A percentile compares a stretch with the other conserved stretches of the same genome.
phyloP scores from a whole-genome alignment of 2,797 vertebrate genomes.

The Acipenser transmontanus region DNA sequence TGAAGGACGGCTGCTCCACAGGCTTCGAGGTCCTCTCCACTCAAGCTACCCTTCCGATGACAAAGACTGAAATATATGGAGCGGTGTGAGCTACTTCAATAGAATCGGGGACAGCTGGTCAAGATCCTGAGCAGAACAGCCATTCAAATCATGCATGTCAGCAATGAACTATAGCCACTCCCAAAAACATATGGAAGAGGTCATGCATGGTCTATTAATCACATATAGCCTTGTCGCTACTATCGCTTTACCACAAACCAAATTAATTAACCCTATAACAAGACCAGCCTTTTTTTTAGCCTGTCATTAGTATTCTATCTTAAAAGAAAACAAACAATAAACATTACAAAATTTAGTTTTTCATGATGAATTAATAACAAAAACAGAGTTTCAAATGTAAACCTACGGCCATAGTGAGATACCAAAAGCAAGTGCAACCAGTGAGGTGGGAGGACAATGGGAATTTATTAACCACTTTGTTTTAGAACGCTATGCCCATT shows the following conservation, averaged over 20 bases:
- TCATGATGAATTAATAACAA: no score
- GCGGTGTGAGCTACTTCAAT: conserved; percentile 42
- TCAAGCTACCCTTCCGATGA: conserved; percentile 50
- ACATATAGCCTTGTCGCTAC: conserved; percentile 4
- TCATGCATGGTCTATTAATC: conserved; percentile 29
- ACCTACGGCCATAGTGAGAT: no score
- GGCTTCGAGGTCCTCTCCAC: conserved; percentile 62
- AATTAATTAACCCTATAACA: no score
- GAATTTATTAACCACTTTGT: no score
- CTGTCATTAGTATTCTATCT: no score
- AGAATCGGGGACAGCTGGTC: conserved; percentile 24
- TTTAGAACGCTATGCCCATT: no score
- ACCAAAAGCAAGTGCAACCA: no score
- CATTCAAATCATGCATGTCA: not conserved
- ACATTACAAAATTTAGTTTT: no score
- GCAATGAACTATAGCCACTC: conserved; percentile 1
- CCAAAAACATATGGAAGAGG: conserved; percentile 22
- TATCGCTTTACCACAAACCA: not conserved
- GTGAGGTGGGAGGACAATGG: no score
- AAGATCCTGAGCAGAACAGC: conserved; percentile 8
- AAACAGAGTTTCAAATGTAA: no score
- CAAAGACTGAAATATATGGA: conserved; percentile 67
- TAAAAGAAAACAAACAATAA: no score
- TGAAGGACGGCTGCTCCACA: conserved; percentile 69
- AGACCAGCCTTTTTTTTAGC: no score